A percentile compares a stretch with the other conserved stretches of the same genome.
phyloP scores from a whole-genome alignment of 2,888 invertebrate genomes.

The Boloria selene region DNA sequence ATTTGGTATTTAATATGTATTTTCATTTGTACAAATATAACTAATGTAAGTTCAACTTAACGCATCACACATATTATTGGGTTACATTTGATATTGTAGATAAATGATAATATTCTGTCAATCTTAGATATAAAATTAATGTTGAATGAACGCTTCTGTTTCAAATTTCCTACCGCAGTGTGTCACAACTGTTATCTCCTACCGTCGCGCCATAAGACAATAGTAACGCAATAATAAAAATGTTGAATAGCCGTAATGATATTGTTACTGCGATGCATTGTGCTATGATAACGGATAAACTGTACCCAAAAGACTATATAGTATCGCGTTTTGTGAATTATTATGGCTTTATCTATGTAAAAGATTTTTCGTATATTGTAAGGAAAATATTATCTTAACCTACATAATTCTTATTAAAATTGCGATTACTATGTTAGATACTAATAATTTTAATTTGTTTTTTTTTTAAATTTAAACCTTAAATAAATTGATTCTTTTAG shows the following conservation, averaged over 20 bases:
- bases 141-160: too few relatives aligned
- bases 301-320: slow-evolving; percentile 70
- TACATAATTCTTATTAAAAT: background rate
- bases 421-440: background rate
- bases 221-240: slow-evolving; percentile 83
- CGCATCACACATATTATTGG: too few relatives aligned
- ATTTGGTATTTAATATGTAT: too few relatives aligned
- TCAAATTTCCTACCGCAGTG: slow-evolving; percentile 39
- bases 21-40: too few relatives aligned
- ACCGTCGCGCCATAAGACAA: slow-evolving; percentile 80
- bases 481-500: too few relatives aligned
- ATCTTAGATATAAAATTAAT: too few relatives aligned
- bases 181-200: slow-evolving; percentile 64
- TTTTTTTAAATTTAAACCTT: too few relatives aligned
- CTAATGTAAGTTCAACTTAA: too few relatives aligned
- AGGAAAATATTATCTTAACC: background rate
- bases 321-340: slow-evolving; percentile 35
- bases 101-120: too few relatives aligned
- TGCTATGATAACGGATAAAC: slow-evolving; percentile 81
- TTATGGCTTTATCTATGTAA: slow-evolving; percentile 35
- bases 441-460: too few relatives aligned
- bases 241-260: slow-evolving; percentile 83
- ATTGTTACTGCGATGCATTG: slow-evolving; percentile 79
- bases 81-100: too few relatives aligned
- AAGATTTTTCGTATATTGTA: slow-evolving; percentile 22